phyloP scores from a whole-genome alignment of 2,113 vertebrate genomes.

The Boleophthalmus pectinirostris region DNA sequence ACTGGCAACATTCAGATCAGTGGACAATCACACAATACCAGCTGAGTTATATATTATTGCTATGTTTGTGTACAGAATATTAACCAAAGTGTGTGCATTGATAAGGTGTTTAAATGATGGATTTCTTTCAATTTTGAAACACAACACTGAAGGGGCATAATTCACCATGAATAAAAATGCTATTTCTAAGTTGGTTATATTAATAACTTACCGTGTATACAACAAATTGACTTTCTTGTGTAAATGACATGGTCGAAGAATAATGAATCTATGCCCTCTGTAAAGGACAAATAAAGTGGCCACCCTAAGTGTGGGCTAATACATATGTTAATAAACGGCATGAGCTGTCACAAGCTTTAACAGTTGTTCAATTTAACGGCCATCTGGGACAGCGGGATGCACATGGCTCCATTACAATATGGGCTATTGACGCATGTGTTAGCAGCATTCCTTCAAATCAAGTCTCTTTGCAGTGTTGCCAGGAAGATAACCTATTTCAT shows the following conservation, averaged over 20 bases:
- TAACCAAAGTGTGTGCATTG: too few species aligned
- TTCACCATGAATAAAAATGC: conserved; percentile 24
- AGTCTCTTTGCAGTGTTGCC: conserved; percentile 38
- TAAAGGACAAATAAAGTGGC: conserved; percentile 36
- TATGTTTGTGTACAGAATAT: too few species aligned
- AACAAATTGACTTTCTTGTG: conserved; percentile 45
- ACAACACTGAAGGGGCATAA: too few species aligned
- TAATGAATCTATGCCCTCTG: conserved; percentile 41
- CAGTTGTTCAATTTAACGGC: conserved; percentile 37
- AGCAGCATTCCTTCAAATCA: conserved; percentile 34
- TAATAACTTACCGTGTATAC: conserved; percentile 49
- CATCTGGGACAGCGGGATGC: conserved; percentile 48
- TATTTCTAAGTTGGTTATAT: conserved; percentile 42
- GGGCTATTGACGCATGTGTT: conserved; percentile 38
- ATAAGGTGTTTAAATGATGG: too few species aligned
- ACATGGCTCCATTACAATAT: conserved; percentile 29
- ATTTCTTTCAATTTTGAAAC: too few species aligned
- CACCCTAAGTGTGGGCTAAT: conserved; percentile 11
- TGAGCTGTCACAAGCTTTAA: conserved; percentile 35
- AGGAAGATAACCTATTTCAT: not conserved
- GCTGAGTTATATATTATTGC: too few species aligned
- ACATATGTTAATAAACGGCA: conserved; percentile 37
- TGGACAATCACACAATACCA: too few species aligned
- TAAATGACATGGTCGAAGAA: conserved; percentile 24
- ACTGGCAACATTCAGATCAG: too few species aligned